Evolutionary conservation across 2,113 vertebrate species (phyloP), one percentile per base, ranked within the genome.

Genomic region (Acanthochromis polyacanthus): DNA sequence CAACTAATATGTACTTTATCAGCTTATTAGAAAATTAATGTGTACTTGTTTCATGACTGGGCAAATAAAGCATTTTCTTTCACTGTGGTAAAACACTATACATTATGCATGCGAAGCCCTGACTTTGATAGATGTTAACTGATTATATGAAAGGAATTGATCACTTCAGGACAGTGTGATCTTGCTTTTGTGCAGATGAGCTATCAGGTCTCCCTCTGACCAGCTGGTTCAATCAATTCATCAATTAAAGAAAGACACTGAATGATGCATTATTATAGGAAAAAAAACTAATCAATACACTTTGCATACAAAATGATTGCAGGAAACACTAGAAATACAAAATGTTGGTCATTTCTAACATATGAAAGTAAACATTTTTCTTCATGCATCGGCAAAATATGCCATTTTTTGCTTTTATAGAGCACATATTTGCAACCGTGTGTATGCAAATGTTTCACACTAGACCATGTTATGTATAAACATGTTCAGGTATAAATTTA

Each of bases 171-270:
- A 40, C 55, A 71, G 64, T 56, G 79, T 76, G 72, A 80, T 88
- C 78, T 82, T 55, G 82, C 72, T 85, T 85, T 85, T 86, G 80
- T 68, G 76, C 80, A 89, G 83, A 80, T 90, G 88, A 86, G 85
- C 71, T 75, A 75, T 70, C 48, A 74, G 52, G 66, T 58, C 80
- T 63, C 81, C 52, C 46, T 82, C 68, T 76, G 82, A 83, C 76
- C 89, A 91, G 87, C 85, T 93, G 90, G 46, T 63, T 82, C 59
- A 81, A 91, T 94, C 92, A 89, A 92, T 94, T 67, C 80, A 94
- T 94, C 93, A 93, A 93, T 93, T 10, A 72, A 61, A 74, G 85
- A 86, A 83, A 90, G 91, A 84, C 91, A 92, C 61, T 90, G 88
- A 93, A 90, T 87, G 82, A 94, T 90, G 77, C 69, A 80, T 59